Conservation (phyloP, 2,888 invertebrate genomes). For the Polietes domitor region DNA sequence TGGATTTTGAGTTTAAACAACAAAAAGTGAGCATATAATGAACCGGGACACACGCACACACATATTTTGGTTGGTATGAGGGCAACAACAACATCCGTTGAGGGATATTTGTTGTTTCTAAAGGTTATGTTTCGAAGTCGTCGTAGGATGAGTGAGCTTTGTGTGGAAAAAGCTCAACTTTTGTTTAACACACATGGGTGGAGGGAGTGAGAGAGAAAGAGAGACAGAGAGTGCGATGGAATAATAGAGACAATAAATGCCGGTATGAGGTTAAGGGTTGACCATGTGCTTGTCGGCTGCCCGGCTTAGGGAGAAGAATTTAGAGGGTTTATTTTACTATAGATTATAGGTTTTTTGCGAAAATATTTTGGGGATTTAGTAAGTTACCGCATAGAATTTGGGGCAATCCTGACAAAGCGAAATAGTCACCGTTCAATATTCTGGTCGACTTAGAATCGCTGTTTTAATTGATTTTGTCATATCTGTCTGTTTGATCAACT, state of each 20-base stretch:
- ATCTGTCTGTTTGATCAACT: too few relatives aligned
- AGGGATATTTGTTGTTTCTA: slow-evolving; percentile 1
- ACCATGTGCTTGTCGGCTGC: not conserved
- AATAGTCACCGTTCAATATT: too few relatives aligned
- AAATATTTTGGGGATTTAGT: too few relatives aligned
- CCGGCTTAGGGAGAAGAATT: too few relatives aligned
- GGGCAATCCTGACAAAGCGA: too few relatives aligned
- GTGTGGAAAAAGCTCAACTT: slow-evolving; percentile 20
- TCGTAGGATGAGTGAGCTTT: slow-evolving; percentile 23
- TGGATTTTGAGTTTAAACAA: slow-evolving; percentile 15
- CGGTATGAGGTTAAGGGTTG: slow-evolving; percentile 28
- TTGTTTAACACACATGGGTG: not conserved
- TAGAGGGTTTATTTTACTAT: too few relatives aligned
- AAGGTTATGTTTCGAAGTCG: not conserved
- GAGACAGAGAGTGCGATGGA: not conserved
- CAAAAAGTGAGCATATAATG: not conserved
- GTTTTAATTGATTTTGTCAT: too few relatives aligned
- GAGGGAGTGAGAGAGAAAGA: not conserved
- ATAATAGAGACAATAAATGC: slow-evolving; percentile 16
- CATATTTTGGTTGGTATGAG: not conserved
- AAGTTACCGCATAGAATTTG: too few relatives aligned
- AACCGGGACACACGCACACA: not conserved
- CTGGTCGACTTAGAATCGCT: too few relatives aligned
- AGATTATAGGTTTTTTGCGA: too few relatives aligned
- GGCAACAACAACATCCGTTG: slow-evolving; percentile 13